These are phyloP conservation scores for Peromyscus eremicus DNA, from an alignment of 2,797 vertebrate species.

Conservation along the genomic window DNA sequence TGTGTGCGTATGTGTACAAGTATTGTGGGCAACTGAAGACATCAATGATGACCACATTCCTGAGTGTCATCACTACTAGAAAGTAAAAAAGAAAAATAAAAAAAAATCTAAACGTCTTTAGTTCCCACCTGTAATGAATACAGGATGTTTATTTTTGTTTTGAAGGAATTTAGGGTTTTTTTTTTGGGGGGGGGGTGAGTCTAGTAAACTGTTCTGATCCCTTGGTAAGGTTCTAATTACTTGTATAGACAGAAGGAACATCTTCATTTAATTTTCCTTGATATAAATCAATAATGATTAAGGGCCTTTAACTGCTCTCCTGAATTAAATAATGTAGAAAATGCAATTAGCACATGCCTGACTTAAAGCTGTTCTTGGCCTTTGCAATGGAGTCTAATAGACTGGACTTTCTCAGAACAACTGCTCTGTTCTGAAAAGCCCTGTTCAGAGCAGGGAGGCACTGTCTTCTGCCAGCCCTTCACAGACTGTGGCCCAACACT, in stretches of 20 bases:
- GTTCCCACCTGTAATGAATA: slow-evolving; percentile 11
- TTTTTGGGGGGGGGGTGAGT: neutral
- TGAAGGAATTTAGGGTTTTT: neutral
- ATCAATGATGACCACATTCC: neutral
- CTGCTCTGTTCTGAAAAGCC: slow-evolving; percentile 13
- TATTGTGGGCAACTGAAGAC: neutral
- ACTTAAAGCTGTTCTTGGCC: neutral
- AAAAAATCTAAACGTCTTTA: neutral
- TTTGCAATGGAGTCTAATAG: slow-evolving; percentile 27
- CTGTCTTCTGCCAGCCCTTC: neutral
- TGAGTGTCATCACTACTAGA: neutral
- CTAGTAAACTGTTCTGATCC: slow-evolving; percentile 15
- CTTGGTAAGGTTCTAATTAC: slow-evolving; percentile 43
- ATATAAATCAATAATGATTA: slow-evolving; percentile 45
- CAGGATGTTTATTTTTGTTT: slow-evolving; percentile 3
- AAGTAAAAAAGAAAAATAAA: neutral
- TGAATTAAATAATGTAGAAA: slow-evolving; percentile 38
- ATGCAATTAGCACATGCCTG: slow-evolving; percentile 24
- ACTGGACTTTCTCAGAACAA: slow-evolving; percentile 12
- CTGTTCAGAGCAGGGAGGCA: neutral
- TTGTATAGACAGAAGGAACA: neutral
- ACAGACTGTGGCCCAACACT: neutral
- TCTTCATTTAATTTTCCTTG: slow-evolving; percentile 57
- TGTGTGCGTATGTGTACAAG: neutral
- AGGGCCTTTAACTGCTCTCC: slow-evolving; percentile 32